Base-by-base conservation (phyloP, 2,113 vertebrate genomes). In the Laticauda colubrina region DNA sequence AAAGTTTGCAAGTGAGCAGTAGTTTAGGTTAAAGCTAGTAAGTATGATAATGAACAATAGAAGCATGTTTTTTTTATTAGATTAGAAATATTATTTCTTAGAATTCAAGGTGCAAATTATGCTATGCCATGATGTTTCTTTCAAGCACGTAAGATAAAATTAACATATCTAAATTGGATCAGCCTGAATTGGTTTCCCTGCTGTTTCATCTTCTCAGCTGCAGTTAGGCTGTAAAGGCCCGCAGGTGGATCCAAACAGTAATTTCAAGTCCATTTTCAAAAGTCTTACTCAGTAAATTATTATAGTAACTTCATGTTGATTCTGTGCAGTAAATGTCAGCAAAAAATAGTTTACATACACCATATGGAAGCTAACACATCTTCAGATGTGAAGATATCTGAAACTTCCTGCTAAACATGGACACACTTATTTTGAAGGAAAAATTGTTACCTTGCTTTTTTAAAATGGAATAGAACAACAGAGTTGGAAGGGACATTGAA, bases 81-180 rank as follows among this genome's bases (percentile, higher is more conserved):
- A 97, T 98, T 97, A 97, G 96, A 96, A 98, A 97, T 97, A 97
- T 94, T 97, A 95, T 97, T 97, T 96, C 95, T 97, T 97, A 96
- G 91, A 97, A 96, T 89, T 95, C 95, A 96, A 97, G 96, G 97
- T 97, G 94, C 95, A 97, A 97, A 98, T 97, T 96, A 96, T 94
- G 59, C 96, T 95, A 61, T 88, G 88, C 95, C 94, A 94, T 96
- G 96, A 96, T 95, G 96, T 96, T 97, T 96, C 95, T 97, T 97
- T 97, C 95, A 97, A 97, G 95, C 94, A 93, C 95, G 93, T 56
- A 93, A 95, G 97, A 97, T 97, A 97, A 96, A 97, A 98, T 98
- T 98, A 98, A 97, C 98, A 98, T 98, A 98, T 98, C 98, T 98
- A 98, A 98, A 98, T 98, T 98, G 96, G 97, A 98, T 98, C 98